Evolutionary conservation across 2,888 invertebrate genomes (phyloP).

Genomic region (Lithophane semibrunnea): DNA sequence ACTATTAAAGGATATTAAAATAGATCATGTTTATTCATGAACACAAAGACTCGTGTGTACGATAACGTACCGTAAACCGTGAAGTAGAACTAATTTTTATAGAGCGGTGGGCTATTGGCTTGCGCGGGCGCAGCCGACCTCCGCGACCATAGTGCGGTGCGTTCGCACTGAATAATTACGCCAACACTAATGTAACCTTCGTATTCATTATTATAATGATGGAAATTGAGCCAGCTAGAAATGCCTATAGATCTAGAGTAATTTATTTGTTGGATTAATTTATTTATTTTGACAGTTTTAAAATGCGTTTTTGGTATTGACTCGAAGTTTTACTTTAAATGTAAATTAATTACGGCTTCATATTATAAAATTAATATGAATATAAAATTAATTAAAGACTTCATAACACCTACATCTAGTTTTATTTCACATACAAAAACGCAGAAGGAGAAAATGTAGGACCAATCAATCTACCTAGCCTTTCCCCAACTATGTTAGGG

Average conservation of each 20-base stretch:
- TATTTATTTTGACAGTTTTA: not conserved
- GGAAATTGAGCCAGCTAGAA: slow-evolving; percentile 37
- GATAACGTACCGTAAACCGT: slow-evolving; percentile 60
- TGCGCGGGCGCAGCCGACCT: slow-evolving; percentile 58
- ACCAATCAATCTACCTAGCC: not conserved
- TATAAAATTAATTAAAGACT: not conserved
- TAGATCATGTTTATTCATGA: slow-evolving; percentile 59
- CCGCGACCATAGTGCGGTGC: slow-evolving; percentile 53
- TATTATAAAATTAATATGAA: not conserved
- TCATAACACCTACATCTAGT: not conserved
- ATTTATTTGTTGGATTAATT: slow-evolving; percentile 5
- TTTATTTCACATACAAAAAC: not conserved
- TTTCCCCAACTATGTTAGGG: too few species aligned
- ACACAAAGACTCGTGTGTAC: slow-evolving; percentile 48
- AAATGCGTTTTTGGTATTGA: not conserved
- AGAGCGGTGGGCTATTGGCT: slow-evolving; percentile 49
- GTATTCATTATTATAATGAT: slow-evolving; percentile 54
- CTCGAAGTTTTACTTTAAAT: not conserved
- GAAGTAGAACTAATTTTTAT: slow-evolving; percentile 67
- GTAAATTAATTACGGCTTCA: not conserved
- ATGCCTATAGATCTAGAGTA: not conserved
- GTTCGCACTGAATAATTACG: slow-evolving; percentile 71
- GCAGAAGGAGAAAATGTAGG: slow-evolving; percentile 13
- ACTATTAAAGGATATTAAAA: slow-evolving; percentile 39
- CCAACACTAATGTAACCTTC: slow-evolving; percentile 68